Evolutionary conservation across 2,113 vertebrate species (phyloP).

Genomic region (Lynx canadensis): DNA sequence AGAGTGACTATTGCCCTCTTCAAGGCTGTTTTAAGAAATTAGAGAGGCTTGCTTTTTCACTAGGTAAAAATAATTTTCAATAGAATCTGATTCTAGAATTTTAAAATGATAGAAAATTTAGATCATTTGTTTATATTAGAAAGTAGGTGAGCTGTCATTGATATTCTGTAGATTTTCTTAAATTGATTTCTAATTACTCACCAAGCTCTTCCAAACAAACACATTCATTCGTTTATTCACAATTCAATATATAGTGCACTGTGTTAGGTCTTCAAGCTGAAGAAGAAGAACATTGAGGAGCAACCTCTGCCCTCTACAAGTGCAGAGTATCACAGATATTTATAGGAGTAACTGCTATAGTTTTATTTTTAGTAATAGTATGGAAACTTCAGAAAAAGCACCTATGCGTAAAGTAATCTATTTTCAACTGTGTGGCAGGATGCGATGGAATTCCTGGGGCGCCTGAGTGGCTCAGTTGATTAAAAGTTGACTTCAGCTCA

Average conservation of each 20-base stretch:
- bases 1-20: background rate
- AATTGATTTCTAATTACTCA: slow-evolving; percentile 23
- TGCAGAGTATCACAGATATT: background rate
- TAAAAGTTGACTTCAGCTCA: too few species aligned
- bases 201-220: background rate
- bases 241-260: background rate
- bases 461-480: too few species aligned
- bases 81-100: background rate
- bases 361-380: background rate
- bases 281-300: background rate
- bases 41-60: background rate
- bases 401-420: background rate
- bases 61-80: background rate
- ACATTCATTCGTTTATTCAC: background rate
- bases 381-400: background rate
- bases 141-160: background rate
- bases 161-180: slow-evolving; percentile 24
- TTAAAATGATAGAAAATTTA: slow-evolving; percentile 26
- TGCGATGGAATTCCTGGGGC: background rate
- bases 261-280: background rate
- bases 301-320: background rate
- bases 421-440: background rate
- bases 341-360: background rate
- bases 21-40: background rate
- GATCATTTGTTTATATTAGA: background rate